A percentile compares a stretch with the other conserved stretches of the same genome.
These are phyloP conservation scores for Euplagia quadripunctaria DNA, from an alignment of 2,888 invertebrate genomes.

Conservation along the genomic window DNA sequence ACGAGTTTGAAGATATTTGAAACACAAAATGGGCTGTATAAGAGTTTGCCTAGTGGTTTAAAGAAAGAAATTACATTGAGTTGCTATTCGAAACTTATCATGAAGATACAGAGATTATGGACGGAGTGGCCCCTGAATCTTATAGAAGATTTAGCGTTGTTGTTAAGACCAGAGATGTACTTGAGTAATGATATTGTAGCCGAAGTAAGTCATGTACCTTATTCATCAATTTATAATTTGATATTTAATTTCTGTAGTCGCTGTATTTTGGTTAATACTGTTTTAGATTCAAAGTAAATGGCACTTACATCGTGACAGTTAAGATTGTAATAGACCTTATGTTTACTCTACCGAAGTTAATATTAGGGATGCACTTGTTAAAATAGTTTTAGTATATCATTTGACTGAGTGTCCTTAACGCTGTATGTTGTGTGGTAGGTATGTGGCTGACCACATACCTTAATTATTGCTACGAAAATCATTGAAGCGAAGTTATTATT, in stretches of 20 bases:
- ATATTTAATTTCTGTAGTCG: background rate
- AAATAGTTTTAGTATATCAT: background rate
- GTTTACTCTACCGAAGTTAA: background rate
- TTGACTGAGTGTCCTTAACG: background rate
- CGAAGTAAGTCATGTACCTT: conserved; percentile 30
- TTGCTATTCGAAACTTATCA: conserved; percentile 26
- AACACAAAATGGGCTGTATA: conserved; percentile 29
- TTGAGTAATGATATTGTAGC: conserved; percentile 31
- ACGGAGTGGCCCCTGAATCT: conserved; percentile 26
- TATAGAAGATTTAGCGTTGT: conserved; percentile 26
- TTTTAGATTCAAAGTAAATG: no score
- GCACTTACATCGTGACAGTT: background rate
- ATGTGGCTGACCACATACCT: no score
- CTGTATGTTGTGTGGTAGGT: no score
- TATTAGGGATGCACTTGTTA: background rate
- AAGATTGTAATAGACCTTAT: background rate
- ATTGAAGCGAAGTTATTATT: background rate
- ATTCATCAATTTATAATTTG: background rate
- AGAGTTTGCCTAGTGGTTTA: conserved; percentile 28
- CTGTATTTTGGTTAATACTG: background rate
- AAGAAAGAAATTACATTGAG: conserved; percentile 28
- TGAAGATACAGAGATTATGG: conserved; percentile 30
- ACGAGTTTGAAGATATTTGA: conserved; percentile 17
- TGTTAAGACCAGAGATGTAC: conserved; percentile 32
- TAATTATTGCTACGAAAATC: no score